Base-by-base conservation (phyloP, 2,888 invertebrate genomes). In the Dryobotodes eremita region DNA sequence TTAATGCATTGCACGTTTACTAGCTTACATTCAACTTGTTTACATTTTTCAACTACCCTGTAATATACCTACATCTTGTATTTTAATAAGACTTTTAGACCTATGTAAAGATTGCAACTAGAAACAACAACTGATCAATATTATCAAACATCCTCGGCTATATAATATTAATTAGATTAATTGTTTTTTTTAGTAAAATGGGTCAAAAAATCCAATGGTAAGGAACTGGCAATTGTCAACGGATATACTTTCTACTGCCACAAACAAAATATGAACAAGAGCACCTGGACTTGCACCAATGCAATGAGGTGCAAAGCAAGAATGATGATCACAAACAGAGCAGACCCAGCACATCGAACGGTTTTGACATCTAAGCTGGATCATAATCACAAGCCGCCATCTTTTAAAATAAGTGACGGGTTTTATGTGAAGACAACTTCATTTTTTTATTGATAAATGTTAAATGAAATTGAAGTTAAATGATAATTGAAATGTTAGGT, bases 241-340 rank as follows among this genome's bases (percentile, higher is more conserved):
- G 91, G 90, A 0, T 92, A 90, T 65, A 90, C 90, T 0, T 93
- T 91, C 80, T 91, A 91, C 73, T 71, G 82, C 53, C 84, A 88
- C 23, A 82, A 77, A 31, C 57, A 68, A 8, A 73, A 13, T 2
- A 15, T 31, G 17, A 1, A 1, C 8, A 82, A 70, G 13, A 64
- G 64, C 10, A 85, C 77, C 0, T 84, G 83, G 83, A 85, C 65
- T 15, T 84, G 83, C 6, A 84, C 83, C 2, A 82, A 62, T 26
- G 86, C 73, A 0, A 77, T 59, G 72, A 66, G 73, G 48, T 84
- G 83, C 48, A 84, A 66, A 26, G 86, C 82, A 0, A 50, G 68
- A 1, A 73, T 85, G 77, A 53, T 73, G 62, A 15, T 84, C 17
- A 77, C 82, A 0, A 85, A 77, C n/a, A 42, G 4, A 2, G 5